A percentile compares a stretch with the other conserved stretches of the same genome.
These are phyloP conservation scores for Megaceryle maxima DNA, from an alignment of 2,113 vertebrate genomes.

Conservation along the genomic window DNA sequence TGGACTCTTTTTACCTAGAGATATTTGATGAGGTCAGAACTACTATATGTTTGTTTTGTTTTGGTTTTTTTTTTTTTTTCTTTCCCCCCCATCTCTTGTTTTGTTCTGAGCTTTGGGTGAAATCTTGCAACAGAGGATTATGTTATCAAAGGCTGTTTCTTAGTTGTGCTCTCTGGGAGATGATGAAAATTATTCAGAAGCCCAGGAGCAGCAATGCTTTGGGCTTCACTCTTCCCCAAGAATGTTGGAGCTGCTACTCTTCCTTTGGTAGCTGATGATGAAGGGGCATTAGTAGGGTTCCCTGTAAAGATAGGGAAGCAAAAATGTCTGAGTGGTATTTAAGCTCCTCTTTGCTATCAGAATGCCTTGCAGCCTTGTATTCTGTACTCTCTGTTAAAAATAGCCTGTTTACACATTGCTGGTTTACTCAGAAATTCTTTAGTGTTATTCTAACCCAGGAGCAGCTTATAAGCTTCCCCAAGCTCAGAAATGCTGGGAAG, in stretches of 20 bases:
- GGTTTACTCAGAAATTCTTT: not conserved
- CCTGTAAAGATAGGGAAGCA: not conserved
- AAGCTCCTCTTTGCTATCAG: not conserved
- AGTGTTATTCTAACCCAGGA: not conserved
- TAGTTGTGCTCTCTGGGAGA: not conserved
- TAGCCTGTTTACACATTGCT: not conserved
- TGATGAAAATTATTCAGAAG: not conserved
- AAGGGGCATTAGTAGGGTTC: not conserved
- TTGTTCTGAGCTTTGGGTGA: not conserved
- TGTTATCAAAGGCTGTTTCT: not conserved
- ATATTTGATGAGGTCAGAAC: slow-evolving; percentile 95
- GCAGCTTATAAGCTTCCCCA: not conserved
- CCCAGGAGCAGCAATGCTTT: not conserved
- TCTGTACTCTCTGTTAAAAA: not conserved
- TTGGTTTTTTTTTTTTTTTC: not conserved
- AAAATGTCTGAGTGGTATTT: not conserved
- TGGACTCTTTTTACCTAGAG: slow-evolving; percentile 98
- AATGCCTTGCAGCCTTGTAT: not conserved
- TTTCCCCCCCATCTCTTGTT: not conserved
- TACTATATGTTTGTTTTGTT: not conserved
- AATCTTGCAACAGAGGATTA: not conserved
- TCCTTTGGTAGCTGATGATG: not conserved
- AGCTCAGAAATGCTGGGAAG: not conserved
- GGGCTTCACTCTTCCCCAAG: not conserved
- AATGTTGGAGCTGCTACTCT: not conserved